These are phyloP conservation scores for Ceyx melanurus DNA, from an alignment of 2,113 vertebrate genomes.

Conservation along the genomic window DNA sequence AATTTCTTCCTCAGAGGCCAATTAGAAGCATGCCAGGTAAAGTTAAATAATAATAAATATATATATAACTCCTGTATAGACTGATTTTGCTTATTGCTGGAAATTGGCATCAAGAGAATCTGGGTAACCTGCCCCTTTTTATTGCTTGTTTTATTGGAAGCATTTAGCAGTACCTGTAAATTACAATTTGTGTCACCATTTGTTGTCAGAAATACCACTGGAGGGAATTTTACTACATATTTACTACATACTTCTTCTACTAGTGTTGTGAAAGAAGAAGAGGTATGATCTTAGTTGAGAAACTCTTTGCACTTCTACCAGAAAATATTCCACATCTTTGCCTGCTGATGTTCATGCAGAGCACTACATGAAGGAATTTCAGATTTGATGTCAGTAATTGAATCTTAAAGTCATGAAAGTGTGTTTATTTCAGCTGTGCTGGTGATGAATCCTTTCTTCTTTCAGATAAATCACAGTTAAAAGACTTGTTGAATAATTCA, in stretches of 20 bases:
- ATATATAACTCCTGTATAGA: neutral
- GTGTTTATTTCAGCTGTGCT: slow-evolving; percentile 72
- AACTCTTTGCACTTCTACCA: neutral
- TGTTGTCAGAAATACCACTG: neutral
- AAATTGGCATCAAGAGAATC: slow-evolving; percentile 22
- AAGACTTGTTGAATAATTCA: slow-evolving; percentile 60
- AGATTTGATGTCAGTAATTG: slow-evolving; percentile 68
- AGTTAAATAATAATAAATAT: slow-evolving; percentile 42
- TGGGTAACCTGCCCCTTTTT: neutral
- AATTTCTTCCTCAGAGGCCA: slow-evolving; percentile 13
- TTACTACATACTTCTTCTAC: neutral
- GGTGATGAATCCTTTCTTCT: slow-evolving; percentile 67
- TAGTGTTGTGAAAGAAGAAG: slow-evolving; percentile 36
- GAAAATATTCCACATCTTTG: slow-evolving; percentile 45
- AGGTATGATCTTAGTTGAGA: slow-evolving; percentile 34
- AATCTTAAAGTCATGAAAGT: slow-evolving; percentile 65
- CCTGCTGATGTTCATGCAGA: slow-evolving; percentile 56
- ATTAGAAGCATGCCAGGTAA: slow-evolving; percentile 28
- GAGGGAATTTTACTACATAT: neutral
- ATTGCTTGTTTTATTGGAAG: slow-evolving; percentile 29
- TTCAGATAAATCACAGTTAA: slow-evolving; percentile 71
- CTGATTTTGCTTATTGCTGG: slow-evolving; percentile 21
- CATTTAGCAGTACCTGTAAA: slow-evolving; percentile 41
- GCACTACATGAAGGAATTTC: slow-evolving; percentile 53
- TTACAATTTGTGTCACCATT: neutral